phyloP scores from a whole-genome alignment of 2,888 invertebrate species.

The Rhodophaea formosa region DNA sequence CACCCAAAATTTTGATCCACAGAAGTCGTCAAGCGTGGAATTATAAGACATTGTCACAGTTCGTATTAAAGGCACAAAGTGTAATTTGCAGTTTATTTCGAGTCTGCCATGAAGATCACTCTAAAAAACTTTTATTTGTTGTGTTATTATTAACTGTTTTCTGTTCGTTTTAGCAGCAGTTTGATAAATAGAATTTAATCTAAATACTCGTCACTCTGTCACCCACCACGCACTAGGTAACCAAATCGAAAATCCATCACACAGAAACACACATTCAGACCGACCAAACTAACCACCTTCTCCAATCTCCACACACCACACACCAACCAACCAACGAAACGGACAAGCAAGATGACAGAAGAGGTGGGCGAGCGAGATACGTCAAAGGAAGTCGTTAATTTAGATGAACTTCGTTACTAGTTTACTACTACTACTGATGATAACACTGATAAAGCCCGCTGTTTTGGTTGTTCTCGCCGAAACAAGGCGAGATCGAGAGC shows the following conservation, averaged over 20 bases:
- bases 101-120: constrained; percentile 42
- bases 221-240: constrained; percentile 20
- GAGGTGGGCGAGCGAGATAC: too few species aligned
- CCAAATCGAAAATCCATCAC: constrained; percentile 18
- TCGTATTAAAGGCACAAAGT: constrained; percentile 33
- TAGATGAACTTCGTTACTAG: too few species aligned
- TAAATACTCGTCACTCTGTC: constrained; percentile 18
- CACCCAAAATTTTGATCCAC: constrained; percentile 91
- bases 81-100: constrained; percentile 30
- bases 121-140: constrained; percentile 15
- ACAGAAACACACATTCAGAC: constrained; percentile 8
- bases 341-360: not conserved
- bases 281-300: not conserved
- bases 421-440: too few species aligned
- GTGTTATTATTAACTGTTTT: not conserved
- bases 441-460: too few species aligned
- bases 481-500: too few species aligned
- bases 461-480: too few species aligned
- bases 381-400: too few species aligned
- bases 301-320: not conserved
- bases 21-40: constrained; percentile 87
- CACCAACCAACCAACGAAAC: not conserved
- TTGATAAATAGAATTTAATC: not conserved
- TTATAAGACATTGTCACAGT: constrained; percentile 76
- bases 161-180: not conserved